phyloP scores from a whole-genome alignment of 2,888 invertebrate genomes.

The Euproctis similis region DNA sequence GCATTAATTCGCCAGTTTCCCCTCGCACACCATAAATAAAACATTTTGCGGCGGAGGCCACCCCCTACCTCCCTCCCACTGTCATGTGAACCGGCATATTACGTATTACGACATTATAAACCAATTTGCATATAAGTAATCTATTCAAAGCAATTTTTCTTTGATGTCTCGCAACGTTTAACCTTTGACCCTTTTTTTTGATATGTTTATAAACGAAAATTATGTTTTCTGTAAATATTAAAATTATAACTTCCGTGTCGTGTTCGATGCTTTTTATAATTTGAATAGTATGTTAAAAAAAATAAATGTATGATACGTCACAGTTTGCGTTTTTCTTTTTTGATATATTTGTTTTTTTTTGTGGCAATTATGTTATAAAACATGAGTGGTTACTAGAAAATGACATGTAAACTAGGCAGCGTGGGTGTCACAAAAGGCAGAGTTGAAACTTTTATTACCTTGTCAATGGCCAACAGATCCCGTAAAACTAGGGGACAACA shows the following conservation, averaged over 20 bases:
- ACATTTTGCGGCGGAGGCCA: constrained; percentile 36
- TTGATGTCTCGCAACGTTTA: constrained; percentile 50
- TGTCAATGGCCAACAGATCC: constrained; percentile 17
- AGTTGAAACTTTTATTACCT: constrained; percentile 17
- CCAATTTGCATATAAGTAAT: constrained; percentile 59
- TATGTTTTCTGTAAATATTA: too few species aligned
- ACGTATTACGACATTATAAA: constrained; percentile 51
- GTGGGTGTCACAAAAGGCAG: constrained; percentile 14
- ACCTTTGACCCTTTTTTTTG: constrained; percentile 40
- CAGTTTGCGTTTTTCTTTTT: neutral
- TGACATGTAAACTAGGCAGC: constrained; percentile 10
- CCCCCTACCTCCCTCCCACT: too few species aligned
- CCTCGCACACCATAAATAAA: constrained; percentile 44
- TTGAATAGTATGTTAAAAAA: neutral
- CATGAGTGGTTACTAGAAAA: constrained; percentile 13
- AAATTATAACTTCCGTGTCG: too few species aligned
- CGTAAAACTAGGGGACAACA: constrained; percentile 19
- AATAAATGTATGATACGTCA: neutral
- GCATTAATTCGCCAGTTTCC: constrained; percentile 32
- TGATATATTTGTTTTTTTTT: constrained; percentile 1
- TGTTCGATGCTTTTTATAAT: neutral
- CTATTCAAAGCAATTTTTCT: constrained; percentile 48
- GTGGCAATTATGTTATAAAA: constrained; percentile 14
- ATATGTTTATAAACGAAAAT: constrained; percentile 27
- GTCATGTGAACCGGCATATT: constrained; percentile 40